Conservation (phyloP, 2,797 vertebrate species). For the Cirrhinus molitorella region DNA sequence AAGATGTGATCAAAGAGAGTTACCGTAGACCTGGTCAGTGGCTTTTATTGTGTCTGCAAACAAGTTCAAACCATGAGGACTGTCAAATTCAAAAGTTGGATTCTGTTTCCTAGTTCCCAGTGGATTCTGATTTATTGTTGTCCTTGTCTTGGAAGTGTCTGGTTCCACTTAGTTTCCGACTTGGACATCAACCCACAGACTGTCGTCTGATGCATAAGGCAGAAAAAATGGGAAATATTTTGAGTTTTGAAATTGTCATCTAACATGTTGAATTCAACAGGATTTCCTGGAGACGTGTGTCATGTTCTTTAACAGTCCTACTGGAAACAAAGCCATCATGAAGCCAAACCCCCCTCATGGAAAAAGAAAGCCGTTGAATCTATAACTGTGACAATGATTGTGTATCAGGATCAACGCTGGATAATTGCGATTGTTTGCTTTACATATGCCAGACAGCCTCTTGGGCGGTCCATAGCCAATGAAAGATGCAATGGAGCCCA, state of each 20-base stretch:
- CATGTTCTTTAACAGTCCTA: background rate
- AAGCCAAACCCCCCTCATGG: background rate
- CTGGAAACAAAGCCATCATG: background rate
- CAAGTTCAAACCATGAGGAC: background rate
- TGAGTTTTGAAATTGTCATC: background rate
- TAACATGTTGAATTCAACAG: background rate
- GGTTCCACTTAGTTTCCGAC: background rate
- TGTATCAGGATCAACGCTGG: too few species aligned
- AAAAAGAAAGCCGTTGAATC: background rate
- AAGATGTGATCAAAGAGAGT: conserved; percentile 11
- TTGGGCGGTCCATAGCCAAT: too few species aligned
- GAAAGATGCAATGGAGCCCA: too few species aligned
- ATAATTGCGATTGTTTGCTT: too few species aligned
- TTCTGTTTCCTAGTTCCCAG: background rate
- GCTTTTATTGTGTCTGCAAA: background rate
- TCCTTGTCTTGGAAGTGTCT: background rate
- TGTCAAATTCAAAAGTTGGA: background rate
- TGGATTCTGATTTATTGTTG: background rate
- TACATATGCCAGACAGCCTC: too few species aligned
- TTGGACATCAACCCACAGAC: too few species aligned
- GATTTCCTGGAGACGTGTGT: background rate
- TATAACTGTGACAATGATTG: background rate
- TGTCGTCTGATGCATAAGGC: background rate
- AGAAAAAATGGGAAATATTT: background rate
- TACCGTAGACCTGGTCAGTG: conserved; percentile 27